phyloP scores from a whole-genome alignment of 1,140 invertebrate genomes.

The Aphelenchoides fujianensis region DNA sequence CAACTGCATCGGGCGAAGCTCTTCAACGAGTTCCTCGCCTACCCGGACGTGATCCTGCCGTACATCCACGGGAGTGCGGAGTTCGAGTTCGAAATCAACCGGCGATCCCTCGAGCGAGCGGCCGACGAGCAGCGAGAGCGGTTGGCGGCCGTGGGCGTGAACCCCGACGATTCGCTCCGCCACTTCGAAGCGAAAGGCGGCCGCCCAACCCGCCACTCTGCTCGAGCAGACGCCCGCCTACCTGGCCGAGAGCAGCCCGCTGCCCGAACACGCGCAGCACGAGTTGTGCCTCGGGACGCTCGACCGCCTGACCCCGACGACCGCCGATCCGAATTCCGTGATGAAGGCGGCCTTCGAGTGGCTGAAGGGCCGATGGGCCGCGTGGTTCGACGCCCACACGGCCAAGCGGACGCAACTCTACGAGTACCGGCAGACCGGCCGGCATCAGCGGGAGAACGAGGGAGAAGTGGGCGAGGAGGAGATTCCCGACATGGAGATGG shows the following conservation, averaged over 20 bases:
- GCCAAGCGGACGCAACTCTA: background rate
- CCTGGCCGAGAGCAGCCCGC: background rate
- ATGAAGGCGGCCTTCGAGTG: conserved; percentile 1
- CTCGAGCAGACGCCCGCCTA: background rate
- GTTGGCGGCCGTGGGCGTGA: background rate
- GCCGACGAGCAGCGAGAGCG: background rate
- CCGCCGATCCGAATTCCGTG: background rate
- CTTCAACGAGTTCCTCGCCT: conserved; percentile 5
- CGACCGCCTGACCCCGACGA: background rate
- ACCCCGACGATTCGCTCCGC: background rate
- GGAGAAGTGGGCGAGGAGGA: background rate
- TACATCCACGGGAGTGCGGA: conserved; percentile 3
- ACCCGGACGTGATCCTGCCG: conserved; percentile 27
- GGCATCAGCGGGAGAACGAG: background rate
- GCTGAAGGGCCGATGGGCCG: background rate
- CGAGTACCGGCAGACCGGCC: conserved; percentile 3
- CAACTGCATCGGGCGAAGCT: conserved; percentile 7
- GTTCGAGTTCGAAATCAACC: background rate
- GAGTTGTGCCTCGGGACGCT: background rate
- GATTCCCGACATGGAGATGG: conserved; percentile 22
- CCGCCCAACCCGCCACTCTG: background rate
- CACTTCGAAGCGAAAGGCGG: background rate
- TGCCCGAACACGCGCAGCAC: conserved; percentile 2
- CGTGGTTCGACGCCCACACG: background rate
- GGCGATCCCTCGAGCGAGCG: background rate